Evolutionary conservation across 2,113 vertebrate genomes (phyloP), one percentile per base, ranked within the genome.

Genomic region (Myrmophylax atrothorax): DNA sequence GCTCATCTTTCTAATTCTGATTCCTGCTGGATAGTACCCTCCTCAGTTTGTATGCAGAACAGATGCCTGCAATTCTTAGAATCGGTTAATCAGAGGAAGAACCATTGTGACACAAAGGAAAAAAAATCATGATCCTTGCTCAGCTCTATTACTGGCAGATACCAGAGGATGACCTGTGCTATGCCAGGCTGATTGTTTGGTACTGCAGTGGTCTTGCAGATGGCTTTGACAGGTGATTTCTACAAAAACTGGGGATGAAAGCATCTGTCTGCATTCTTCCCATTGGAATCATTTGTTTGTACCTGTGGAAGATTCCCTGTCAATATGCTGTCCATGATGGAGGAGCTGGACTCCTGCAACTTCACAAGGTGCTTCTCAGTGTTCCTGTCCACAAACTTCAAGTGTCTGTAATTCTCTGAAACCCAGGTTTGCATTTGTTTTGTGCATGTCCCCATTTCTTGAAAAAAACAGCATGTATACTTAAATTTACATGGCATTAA

Each of bases 231-330:
- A 35, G 69, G 53, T 12, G 2, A 37, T 69, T 83, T 76, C 37
- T 44, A 2, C 0, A 1, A 66, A 83, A 82, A 52, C 28, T 16
- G 31, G 26, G n/a, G 15, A 44, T 0, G 0, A 69, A 83, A 70
- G 7, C n/a, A n/a, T 44, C n/a, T 52, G 20, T 66, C 59, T 92
- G 38, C 7, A 14, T 79, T 88, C 38, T 67, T 64, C 40, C 31
- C 6, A 0, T 6, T 55, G n/a, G 46, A 73, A 50, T 37, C 2
- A 7, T 63, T 79, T 91, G 15, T 59, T 69, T 23, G 26, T 40
- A 14, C 38, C 40, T 94, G 37, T 68, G 58, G 38, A 83, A 85
- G 49, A n/a, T 80, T 17, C n/a, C 9, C 4, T 9, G 16, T 63
- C 38, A 84, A 7, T 11, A 1, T 26, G 8, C 37, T 81, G 37